These are phyloP conservation scores for Crocallis elinguaria DNA, from an alignment of 2,888 invertebrate species.

Conservation along the genomic window DNA sequence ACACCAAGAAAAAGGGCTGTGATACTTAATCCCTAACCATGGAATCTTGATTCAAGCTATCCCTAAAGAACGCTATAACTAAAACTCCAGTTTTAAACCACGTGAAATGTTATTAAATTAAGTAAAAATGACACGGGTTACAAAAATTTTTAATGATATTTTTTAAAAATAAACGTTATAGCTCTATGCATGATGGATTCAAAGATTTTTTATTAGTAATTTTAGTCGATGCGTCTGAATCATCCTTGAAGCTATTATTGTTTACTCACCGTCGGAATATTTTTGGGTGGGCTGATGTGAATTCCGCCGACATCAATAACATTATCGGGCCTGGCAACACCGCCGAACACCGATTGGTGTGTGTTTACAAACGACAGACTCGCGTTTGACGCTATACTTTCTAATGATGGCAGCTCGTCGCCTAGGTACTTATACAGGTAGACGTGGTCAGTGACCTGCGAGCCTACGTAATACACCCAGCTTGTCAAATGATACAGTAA, in stretches of 20 bases:
- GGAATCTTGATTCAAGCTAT: no score
- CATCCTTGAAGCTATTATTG: conserved; percentile 23
- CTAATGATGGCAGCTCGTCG: conserved; percentile 81
- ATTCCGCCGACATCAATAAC: conserved; percentile 88
- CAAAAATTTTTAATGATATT: no score
- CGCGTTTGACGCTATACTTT: conserved; percentile 82
- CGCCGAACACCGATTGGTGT: conserved; percentile 86
- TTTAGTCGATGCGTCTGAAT: conserved; percentile 2
- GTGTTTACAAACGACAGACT: conserved; percentile 87
- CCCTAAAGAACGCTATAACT: no score
- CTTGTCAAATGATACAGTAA: conserved; percentile 70
- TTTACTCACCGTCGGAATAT: conserved; percentile 78
- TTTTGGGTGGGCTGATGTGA: conserved; percentile 79
- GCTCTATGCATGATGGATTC: no score
- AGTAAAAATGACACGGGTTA: no score
- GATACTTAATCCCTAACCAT: no score
- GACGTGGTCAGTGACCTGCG: conserved; percentile 74
- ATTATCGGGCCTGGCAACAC: conserved; percentile 84
- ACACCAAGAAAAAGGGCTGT: background rate
- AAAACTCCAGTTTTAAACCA: no score
- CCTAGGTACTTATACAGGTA: conserved; percentile 80
- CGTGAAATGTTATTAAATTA: no score
- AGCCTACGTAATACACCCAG: conserved; percentile 78
- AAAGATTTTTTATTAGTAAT: background rate
- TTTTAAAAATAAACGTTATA: no score